A percentile compares a stretch with the other conserved stretches of the same genome.
These are phyloP conservation scores for Prolemur simus DNA, from an alignment of 2,113 vertebrate species.

Conservation along the genomic window DNA sequence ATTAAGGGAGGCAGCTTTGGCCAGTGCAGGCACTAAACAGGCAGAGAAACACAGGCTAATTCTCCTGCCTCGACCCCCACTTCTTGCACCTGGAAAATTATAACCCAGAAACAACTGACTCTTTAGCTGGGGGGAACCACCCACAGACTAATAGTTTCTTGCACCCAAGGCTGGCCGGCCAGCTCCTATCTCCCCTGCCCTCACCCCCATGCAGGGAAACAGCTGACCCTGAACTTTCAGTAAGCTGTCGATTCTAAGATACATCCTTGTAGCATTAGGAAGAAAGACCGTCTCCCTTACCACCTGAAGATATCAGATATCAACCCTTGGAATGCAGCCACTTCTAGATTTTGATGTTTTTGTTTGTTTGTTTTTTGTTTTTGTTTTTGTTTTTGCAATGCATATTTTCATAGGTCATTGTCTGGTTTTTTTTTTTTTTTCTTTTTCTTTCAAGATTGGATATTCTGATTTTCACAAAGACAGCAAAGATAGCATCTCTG, in stretches of 20 bases:
- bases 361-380: neutral
- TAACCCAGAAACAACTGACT: neutral
- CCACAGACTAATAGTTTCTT: neutral
- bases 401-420: neutral
- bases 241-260: neutral
- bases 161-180: neutral
- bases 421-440: no score
- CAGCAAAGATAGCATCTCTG: neutral
- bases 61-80: neutral
- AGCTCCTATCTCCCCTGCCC: fast-evolving
- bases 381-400: neutral
- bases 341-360: neutral
- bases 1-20: neutral
- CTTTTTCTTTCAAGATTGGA: neutral
- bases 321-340: neutral
- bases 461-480: neutral
- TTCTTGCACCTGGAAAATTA: slow-evolving; percentile 6
- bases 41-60: neutral
- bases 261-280: neutral
- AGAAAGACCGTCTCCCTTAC: neutral
- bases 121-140: neutral
- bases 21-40: neutral
- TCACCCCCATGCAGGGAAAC: fast-evolving
- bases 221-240: no score
- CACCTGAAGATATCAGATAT: neutral